A percentile compares a stretch with the other conserved stretches of the same genome.
Conservation (phyloP, 2,113 vertebrate genomes). For the Crotalus viridis region DNA sequence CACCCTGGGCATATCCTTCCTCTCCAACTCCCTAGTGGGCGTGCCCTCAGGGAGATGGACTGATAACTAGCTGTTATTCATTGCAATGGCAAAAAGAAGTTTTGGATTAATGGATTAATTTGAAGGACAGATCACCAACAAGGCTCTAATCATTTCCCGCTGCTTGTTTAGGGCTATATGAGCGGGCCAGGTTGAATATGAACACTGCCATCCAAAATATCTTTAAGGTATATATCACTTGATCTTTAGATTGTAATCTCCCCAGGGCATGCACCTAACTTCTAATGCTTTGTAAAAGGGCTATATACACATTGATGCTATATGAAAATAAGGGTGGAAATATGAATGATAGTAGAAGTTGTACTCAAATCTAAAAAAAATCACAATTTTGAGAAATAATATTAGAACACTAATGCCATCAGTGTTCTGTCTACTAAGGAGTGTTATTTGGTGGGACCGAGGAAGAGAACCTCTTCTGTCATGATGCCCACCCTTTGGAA, state of each 20-base stretch:
- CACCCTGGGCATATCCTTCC: constrained; percentile 59
- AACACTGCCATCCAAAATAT: not conserved
- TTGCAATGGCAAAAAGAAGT: not conserved
- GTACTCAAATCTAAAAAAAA: not conserved
- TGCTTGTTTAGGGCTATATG: not conserved
- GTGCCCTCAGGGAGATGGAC: constrained; percentile 53
- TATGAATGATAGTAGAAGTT: not conserved
- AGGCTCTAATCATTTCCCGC: not conserved
- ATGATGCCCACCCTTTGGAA: not conserved
- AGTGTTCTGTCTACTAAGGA: not conserved
- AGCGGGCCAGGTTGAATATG: not conserved
- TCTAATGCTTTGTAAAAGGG: not conserved
- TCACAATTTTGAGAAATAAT: not conserved
- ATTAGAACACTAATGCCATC: not conserved
- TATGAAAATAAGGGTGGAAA: not conserved
- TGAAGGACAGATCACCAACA: not conserved
- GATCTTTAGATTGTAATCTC: not conserved
- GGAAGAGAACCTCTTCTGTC: not conserved
- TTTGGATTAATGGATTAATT: not conserved
- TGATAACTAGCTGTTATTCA: constrained; percentile 44
- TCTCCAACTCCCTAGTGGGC: constrained; percentile 48
- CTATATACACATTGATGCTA: not conserved
- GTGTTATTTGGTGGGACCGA: not conserved
- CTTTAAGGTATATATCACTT: not conserved
- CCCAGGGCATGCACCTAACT: not conserved